Conservation (phyloP, 2,113 vertebrate genomes). For the Sakesphorus luctuosus region DNA sequence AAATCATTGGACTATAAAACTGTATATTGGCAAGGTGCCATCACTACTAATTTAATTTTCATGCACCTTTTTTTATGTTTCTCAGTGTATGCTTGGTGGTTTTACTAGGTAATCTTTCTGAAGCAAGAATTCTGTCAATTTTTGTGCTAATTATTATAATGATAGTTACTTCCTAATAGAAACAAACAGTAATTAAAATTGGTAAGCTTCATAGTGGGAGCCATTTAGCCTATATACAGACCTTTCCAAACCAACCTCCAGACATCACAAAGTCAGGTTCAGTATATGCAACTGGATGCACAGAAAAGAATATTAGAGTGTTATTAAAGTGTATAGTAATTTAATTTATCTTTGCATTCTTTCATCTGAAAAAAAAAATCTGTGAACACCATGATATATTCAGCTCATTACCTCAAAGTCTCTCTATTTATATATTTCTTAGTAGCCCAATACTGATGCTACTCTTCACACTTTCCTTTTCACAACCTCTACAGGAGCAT, state of each 20-base stretch:
- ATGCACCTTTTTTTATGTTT: background rate
- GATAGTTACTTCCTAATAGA: background rate
- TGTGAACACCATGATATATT: background rate
- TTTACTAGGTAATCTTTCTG: background rate
- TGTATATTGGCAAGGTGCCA: background rate
- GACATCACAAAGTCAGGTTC: background rate
- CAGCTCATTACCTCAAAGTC: background rate
- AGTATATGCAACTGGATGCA: background rate
- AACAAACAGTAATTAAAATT: background rate
- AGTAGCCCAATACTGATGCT: background rate
- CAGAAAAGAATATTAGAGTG: background rate
- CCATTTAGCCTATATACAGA: background rate
- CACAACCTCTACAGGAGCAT: background rate
- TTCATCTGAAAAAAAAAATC: background rate
- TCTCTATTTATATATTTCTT: background rate
- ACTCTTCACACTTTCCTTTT: background rate
- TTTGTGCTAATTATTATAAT: background rate
- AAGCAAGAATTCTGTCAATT: background rate
- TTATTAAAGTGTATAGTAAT: background rate
- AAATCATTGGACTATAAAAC: background rate
- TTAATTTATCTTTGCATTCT: background rate
- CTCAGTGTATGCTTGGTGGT: background rate
- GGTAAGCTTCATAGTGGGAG: background rate
- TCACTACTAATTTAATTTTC: background rate
- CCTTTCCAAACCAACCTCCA: background rate